Evolutionary conservation across 2,797 vertebrate species (phyloP), one percentile per base, ranked within the genome.

Genomic region (Pangasius larnaudii): DNA sequence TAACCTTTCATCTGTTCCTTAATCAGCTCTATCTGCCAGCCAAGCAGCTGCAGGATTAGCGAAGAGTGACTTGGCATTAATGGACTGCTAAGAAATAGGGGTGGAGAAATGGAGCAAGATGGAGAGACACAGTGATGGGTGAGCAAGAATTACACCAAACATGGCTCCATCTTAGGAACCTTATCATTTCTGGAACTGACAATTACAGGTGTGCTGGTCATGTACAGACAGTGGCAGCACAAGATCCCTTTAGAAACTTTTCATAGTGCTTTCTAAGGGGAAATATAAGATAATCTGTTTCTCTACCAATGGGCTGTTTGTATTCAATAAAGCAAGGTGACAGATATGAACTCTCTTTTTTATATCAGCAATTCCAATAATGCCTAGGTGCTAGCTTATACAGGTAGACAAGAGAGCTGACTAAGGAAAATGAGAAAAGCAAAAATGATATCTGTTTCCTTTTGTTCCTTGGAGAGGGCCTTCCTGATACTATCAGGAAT

Each of bases 1-100:
- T 94, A 94, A 95, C 93, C 93, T 93, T 91, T 91, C 74, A 90
- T 75, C 85, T 92, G 92, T 93, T 94, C 91, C 92, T 58, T 77
- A 85, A 91, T 93, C 91, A 80, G 87, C 91, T 88, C 90, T 88
- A 74, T 93, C 89, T 93, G 91, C 90, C 93, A 92, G 84, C 91
- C 92, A 92, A 85, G 91, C 87, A 89, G 89, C 91, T 90, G 77
- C 88, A 80, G 88, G 90, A 91, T 91, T 90, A 91, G 84, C 49
- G 59, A 14, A 91, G 88, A 90, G 90, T 92, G 92, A 93, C 80
- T 89, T 69, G 78, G 87, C 88, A 86, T 92, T 93, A 92, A 92
- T 93, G 91, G 90, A 90, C 89, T 91, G 85, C 22, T 30, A 77
- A 86, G 79, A 90, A 63, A 63, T 42, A 88, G 81, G 59, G 51